phyloP scores from a whole-genome alignment of 2,113 vertebrate species.

The Catharus fuscescens region DNA sequence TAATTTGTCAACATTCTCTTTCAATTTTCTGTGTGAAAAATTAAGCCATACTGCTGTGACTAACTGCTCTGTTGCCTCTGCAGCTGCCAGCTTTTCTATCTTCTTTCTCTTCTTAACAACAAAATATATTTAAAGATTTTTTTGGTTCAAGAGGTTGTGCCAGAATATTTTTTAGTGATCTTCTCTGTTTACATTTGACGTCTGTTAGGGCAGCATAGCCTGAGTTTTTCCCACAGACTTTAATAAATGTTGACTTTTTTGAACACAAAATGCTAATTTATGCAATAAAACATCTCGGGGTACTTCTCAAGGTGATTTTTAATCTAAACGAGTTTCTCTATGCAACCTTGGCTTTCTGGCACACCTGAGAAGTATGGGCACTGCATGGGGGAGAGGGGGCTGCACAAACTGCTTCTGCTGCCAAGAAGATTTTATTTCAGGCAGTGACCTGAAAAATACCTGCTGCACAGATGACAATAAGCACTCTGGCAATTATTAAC shows the following conservation, averaged over 20 bases:
- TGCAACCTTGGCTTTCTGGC: neutral
- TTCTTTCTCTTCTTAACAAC: neutral
- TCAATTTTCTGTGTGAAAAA: neutral
- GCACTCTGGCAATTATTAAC: neutral
- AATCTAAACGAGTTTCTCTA: neutral
- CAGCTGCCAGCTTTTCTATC: neutral
- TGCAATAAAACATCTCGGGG: neutral
- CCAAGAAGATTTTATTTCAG: neutral
- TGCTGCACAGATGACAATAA: neutral
- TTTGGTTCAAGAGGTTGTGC: neutral
- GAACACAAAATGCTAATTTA: neutral
- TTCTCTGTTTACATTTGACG: neutral
- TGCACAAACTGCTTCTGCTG: neutral
- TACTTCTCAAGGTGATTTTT: neutral
- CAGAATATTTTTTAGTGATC: neutral
- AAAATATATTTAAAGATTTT: neutral
- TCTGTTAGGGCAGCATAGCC: neutral
- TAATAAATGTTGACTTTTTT: neutral
- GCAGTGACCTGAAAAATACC: neutral
- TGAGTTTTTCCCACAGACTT: neutral
- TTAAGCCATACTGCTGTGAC: neutral
- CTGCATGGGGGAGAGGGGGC: rapidly evolving
- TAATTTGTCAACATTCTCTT: neutral
- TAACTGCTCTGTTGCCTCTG: neutral
- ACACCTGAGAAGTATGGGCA: neutral